Evolutionary conservation across 2,888 invertebrate species (phyloP), one percentile per base, ranked within the genome.

Genomic region (Tenodera sinensis): DNA sequence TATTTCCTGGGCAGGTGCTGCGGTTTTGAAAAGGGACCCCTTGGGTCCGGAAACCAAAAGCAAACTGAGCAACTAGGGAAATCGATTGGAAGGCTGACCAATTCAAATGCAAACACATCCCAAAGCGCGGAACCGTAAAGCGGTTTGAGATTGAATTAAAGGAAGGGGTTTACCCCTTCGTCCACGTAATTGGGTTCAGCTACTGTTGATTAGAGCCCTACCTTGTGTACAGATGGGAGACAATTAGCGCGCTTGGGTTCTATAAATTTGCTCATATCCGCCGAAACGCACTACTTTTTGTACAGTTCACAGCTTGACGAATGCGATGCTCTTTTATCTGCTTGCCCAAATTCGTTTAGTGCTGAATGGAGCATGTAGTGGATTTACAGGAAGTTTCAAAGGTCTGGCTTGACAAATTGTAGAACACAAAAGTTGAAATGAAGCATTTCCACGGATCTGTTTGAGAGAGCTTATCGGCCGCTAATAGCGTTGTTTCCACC

Each of bases 51-150:
- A 71, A 71, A 71, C 54, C 54, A 25, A 71, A 71, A 71, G 54
- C 54, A 71, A 71, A 71, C 54, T 71, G 54, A 20, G 54, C 54
- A 71, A 25, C 54, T 71, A 25, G 54, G 54, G 54, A 86, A 86
- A 86, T 81, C 81, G 47, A 81, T 81, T 86, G 28, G 15, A 81
- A 25, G 28, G 54, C 81, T 25, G 71, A 86, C 71, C 12, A 81
- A 81, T 81, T 86, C 81, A 71, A 86, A 86, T 86, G 86, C 42
- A 81, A 86, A 81, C 42, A 86, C 30, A 86, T 86, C 81, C 81
- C 86, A 6, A 85, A 28, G 27, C 54, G 85, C 42, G 27, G 47
- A 86, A 86, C 81, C 81, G 30, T 86, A 86, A 86, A 86, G 86
- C 81, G 81, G 42, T 28, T 86, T 86, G 86, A 86, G 86, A 81